These are phyloP conservation scores for Cecropterus lyciades DNA, from an alignment of 1,140 invertebrate species.

Conservation along the genomic window DNA sequence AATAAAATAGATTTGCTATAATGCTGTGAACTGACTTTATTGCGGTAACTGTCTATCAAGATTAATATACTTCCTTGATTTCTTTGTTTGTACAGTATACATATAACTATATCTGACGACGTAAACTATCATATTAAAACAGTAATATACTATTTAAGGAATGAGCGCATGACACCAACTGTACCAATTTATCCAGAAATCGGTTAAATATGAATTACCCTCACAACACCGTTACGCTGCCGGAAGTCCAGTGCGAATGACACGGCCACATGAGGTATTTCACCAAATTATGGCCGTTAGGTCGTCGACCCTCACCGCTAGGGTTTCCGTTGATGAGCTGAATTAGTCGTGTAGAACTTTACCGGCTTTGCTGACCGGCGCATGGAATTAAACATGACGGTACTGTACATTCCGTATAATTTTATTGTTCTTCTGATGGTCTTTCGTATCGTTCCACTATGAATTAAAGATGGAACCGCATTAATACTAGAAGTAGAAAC, in stretches of 20 bases:
- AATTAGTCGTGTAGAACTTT: constrained; percentile 24
- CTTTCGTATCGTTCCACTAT: neutral
- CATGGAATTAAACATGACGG: constrained; percentile 3
- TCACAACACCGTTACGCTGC: constrained; percentile 47
- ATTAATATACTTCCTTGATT: no score
- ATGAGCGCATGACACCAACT: neutral
- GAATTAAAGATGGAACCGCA: neutral
- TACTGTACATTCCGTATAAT: constrained; percentile 7
- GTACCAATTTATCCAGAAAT: neutral
- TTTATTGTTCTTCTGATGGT: constrained; percentile 5
- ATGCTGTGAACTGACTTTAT: no score
- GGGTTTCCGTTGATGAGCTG: constrained; percentile 33
- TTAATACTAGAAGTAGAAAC: neutral
- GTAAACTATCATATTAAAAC: no score
- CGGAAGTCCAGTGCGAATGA: constrained; percentile 47
- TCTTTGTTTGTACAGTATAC: no score
- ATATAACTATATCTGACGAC: no score
- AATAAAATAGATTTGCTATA: no score
- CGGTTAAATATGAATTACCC: constrained; percentile 33
- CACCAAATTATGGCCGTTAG: constrained; percentile 50
- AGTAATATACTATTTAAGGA: no score
- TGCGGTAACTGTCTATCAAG: no score
- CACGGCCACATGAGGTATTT: constrained; percentile 49
- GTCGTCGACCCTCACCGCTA: constrained; percentile 56
- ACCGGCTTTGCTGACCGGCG: constrained; percentile 9